A percentile compares a stretch with the other conserved stretches of the same genome.
These are phyloP conservation scores for Tiliacea citrago DNA, from an alignment of 2,888 invertebrate genomes.

Conservation along the genomic window DNA sequence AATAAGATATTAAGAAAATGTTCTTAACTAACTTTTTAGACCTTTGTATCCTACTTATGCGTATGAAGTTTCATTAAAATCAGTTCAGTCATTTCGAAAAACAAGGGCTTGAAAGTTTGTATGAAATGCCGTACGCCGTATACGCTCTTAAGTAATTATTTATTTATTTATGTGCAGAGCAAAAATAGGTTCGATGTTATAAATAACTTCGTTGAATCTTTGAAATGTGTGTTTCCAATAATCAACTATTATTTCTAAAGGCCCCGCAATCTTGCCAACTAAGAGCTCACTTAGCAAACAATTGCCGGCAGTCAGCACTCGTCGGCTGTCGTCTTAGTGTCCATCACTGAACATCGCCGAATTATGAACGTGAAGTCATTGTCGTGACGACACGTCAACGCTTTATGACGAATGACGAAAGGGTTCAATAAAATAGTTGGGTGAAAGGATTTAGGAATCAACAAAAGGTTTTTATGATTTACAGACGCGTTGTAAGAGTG, in stretches of 20 bases:
- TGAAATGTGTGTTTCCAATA: not conserved
- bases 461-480: conserved; percentile 5
- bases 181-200: not conserved
- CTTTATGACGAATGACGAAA: conserved; percentile 36
- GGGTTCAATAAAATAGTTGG: conserved; percentile 27
- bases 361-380: conserved; percentile 16
- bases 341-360: conserved; percentile 18
- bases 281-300: conserved; percentile 43
- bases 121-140: too few relatives aligned
- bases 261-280: conserved; percentile 1
- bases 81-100: too few relatives aligned
- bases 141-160: conserved; percentile 11
- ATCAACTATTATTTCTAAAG: not conserved
- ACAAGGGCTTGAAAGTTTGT: too few relatives aligned
- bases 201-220: conserved; percentile 1
- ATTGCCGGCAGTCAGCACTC: conserved; percentile 12
- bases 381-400: conserved; percentile 4
- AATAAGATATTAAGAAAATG: too few relatives aligned
- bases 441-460: conserved; percentile 4
- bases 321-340: conserved; percentile 46
- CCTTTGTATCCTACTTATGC: too few relatives aligned
- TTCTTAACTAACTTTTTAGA: too few relatives aligned
- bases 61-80: too few relatives aligned
- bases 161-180: not conserved
- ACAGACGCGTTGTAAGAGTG: not conserved